Evolutionary conservation across 2,888 invertebrate species (phyloP).

Genomic region (Acanthopleura granulata): DNA sequence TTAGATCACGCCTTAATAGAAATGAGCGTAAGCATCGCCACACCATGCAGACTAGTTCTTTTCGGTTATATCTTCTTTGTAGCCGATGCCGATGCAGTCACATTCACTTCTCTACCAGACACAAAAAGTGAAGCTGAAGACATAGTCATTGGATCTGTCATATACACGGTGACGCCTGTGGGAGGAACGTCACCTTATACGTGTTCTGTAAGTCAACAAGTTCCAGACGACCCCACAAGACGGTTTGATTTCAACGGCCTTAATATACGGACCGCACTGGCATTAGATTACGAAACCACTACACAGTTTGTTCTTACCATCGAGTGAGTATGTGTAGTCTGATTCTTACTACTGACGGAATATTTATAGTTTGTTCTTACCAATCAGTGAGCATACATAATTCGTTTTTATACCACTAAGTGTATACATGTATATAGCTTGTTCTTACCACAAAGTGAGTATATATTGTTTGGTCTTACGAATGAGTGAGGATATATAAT

Average conservation of each 20-base stretch:
- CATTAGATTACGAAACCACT: slow-evolving; percentile 30
- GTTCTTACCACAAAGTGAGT: too few species aligned
- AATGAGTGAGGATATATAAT: too few species aligned
- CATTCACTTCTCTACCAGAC: slow-evolving; percentile 9
- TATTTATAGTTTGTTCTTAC: too few species aligned
- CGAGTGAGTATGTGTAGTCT: not conserved
- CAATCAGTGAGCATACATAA: too few species aligned
- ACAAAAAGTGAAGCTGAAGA: not conserved
- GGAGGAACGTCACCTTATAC: slow-evolving; percentile 25
- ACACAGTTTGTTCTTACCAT: not conserved
- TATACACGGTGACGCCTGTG: slow-evolving; percentile 23
- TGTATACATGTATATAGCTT: too few species aligned
- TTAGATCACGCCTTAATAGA: too few species aligned
- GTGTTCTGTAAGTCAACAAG: not conserved
- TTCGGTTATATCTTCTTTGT: not conserved
- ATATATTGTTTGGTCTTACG: too few species aligned
- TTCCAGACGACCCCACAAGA: not conserved
- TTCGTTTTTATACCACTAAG: too few species aligned
- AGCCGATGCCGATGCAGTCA: not conserved
- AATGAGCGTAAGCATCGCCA: too few species aligned
- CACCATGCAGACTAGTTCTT: too few species aligned
- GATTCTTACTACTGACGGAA: too few species aligned
- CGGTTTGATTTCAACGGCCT: not conserved
- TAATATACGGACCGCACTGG: slow-evolving; percentile 20
- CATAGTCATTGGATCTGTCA: not conserved